Base-by-base conservation (phyloP, 2,888 invertebrate species). In the Holacanthella duospinosa region DNA sequence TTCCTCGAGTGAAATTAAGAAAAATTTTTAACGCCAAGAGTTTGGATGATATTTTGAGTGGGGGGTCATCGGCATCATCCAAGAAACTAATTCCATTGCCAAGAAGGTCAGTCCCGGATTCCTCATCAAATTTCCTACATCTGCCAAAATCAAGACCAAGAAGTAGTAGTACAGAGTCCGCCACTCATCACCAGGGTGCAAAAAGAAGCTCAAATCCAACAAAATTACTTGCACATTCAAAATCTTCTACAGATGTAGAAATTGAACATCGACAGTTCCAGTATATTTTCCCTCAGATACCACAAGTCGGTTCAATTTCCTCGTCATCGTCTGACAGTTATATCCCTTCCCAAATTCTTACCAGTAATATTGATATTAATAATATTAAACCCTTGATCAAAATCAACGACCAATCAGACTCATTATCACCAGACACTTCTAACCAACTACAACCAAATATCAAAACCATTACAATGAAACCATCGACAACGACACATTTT, bases 11-110 rank as follows among this genome's bases (percentile, higher is more conserved):
- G 57, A 71, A 71, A 62, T 63, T 73, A 27, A 66, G 66, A 53
- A 64, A 67, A 58, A 62, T 73, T 36, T 73, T 73, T 59, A 71
- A 68, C 58, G 68, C 73, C 21, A 73, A 73, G 62, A 70, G 70
- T 43, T 65, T 73, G 55, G 73, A 73, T 59, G 73, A 73, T 61
- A 71, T 71, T 60, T 62, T 71, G 44, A 66, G 70, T 28, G 59
- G 67, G 44, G 56, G 36, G 16, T 6, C 9, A 16, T 36, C 36
- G 16, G 36, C 36, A 21, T 9, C 4, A 9, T 9, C 48, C 12
- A 16, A 36, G 36, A 36, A 36, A 16, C 9, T 12, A 16, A 6
- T 36, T 36, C 56, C 48, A 48, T 48, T 54, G 59, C 63, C 27
- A 61, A 43, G 58, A 58, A 64, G 26, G 28, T 62, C 27, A 43